Base-by-base conservation (phyloP, 2,888 invertebrate species). In the Celastrina argiolus region DNA sequence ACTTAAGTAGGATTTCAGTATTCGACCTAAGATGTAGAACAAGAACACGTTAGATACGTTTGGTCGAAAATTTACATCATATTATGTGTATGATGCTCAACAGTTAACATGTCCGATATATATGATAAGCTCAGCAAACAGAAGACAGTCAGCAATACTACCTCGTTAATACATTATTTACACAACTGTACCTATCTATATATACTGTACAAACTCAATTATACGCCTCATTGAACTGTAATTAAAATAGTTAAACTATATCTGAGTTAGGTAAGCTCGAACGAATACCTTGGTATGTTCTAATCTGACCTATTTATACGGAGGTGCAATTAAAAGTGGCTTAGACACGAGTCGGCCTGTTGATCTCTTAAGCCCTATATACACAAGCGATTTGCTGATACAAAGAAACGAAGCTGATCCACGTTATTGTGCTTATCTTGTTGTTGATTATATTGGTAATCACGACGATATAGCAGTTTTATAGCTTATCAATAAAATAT, bases 231-330 rank as follows among this genome's bases (percentile, higher is more conserved):
- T 61, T 61, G 18, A 18, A 22, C 61, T 61, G 18, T 22, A 39
- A 61, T 39, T 61, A 61, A 59, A 59, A 61, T 61, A 61, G 61
- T 61, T 61, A 22, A 36, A 61, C 14, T 31, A 34, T 34, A 34
- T 59, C 59, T 6, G 56, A 56, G 56, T 59, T 58, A 59, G 34
- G 59, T 59, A 12, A 58, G 16, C 36, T 31, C 59, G 31, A 59
- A 59, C 36, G 34, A 16, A 16, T 6, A 18, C 7, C 26, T 18
- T 10, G 51, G 22, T 22, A 51, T 18, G 59, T 36, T 59, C 59
- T 59, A 59, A 59, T 59, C 59, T 10, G 59, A 59, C 34, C 59
- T 59, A 36, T 59, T 59, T 59, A 61, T 61, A 61, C 22, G 3
- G 61, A 14, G 14, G 22, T 22, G 36, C 61, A 61, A 61, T 61